Base-by-base conservation (phyloP, 2,888 invertebrate species). In the Argynnis bischoffii region DNA sequence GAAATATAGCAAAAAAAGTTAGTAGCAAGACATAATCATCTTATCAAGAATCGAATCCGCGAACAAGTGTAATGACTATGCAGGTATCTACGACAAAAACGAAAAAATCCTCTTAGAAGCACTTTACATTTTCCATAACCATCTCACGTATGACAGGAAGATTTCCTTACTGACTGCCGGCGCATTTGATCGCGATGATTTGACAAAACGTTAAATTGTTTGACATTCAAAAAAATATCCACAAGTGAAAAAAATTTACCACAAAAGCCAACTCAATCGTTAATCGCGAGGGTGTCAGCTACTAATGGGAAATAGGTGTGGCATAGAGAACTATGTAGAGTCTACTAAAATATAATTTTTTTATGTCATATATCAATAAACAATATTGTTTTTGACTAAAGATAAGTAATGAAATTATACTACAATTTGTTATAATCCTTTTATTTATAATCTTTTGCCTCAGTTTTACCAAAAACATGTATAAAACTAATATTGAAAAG, bases 251-350 rank as follows among this genome's bases (percentile, higher is more conserved):
- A 87, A 89, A 75, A 85, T 81, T 88, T 78, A 85, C 84, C 83
- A 88, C 86, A 88, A 89, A 86, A 84, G 86, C 78, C 74, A 76
- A 82, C 81, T 87, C 86, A 85, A 86, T 89, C 85, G 88, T 88
- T 88, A 89, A 89, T 88, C 88, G 87, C 86, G 84, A 87, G 86
- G 88, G 87, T 89, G 88, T 84, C 82, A 78, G 85, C 87, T 90
- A 86, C 90, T 91, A 90, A 91, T 90, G 87, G 89, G 87, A 78
- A 76, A 84, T 77, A 79, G 69, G 72, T 57, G 73, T 75, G 67
- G 80, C 72, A 72, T 73, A 77, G 51, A 41, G 76, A 71, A 67
- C 71, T 57, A 8, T 35, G 21, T 84, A 70, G 87, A 87, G 82
- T 63, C 4, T 53, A 35, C 16, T 55, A 16, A 5, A 47, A 5